Conservation (phyloP, 2,113 vertebrate species). For the Oryzias melastigma region DNA sequence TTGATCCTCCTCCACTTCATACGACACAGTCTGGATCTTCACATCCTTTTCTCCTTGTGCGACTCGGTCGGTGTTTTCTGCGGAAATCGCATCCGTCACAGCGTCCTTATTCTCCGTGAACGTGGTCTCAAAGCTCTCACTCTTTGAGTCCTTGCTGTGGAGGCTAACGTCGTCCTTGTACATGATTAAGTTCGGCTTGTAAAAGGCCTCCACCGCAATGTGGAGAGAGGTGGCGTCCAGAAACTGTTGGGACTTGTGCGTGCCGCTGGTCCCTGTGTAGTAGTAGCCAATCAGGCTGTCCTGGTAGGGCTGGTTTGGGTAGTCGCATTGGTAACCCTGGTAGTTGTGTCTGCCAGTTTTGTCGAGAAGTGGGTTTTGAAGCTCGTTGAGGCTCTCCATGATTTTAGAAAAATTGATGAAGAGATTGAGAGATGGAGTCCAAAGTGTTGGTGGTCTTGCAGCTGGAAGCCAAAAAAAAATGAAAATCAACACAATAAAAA, state of each 20-base stretch:
- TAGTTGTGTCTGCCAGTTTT: slow-evolving; percentile 75
- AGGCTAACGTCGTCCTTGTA: slow-evolving; percentile 82
- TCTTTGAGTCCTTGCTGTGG: slow-evolving; percentile 84
- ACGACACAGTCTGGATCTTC: slow-evolving; percentile 89
- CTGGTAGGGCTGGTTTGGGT: slow-evolving; percentile 77
- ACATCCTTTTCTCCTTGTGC: slow-evolving; percentile 76
- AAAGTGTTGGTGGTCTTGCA: slow-evolving; percentile 16
- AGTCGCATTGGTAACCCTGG: slow-evolving; percentile 80
- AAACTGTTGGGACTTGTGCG: slow-evolving; percentile 83
- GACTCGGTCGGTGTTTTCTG: slow-evolving; percentile 40
- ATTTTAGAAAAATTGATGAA: slow-evolving; percentile 13
- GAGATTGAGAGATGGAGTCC: slow-evolving; percentile 33
- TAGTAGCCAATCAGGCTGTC: slow-evolving; percentile 87
- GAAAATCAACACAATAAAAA: slow-evolving; percentile 1
- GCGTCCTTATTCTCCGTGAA: slow-evolving; percentile 83
- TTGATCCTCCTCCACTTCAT: slow-evolving; percentile 87
- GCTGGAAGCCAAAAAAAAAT: slow-evolving; percentile 33
- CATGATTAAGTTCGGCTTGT: slow-evolving; percentile 85
- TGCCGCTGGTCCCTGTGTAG: slow-evolving; percentile 73
- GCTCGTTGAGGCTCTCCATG: slow-evolving; percentile 89
- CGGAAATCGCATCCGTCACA: slow-evolving; percentile 41
- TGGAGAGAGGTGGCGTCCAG: slow-evolving; percentile 90
- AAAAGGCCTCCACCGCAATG: slow-evolving; percentile 89
- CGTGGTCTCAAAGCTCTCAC: slow-evolving; percentile 87
- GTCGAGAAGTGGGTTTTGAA: slow-evolving; percentile 86